Base-by-base conservation (phyloP, 2,113 vertebrate species). In the Anas platyrhynchos region DNA sequence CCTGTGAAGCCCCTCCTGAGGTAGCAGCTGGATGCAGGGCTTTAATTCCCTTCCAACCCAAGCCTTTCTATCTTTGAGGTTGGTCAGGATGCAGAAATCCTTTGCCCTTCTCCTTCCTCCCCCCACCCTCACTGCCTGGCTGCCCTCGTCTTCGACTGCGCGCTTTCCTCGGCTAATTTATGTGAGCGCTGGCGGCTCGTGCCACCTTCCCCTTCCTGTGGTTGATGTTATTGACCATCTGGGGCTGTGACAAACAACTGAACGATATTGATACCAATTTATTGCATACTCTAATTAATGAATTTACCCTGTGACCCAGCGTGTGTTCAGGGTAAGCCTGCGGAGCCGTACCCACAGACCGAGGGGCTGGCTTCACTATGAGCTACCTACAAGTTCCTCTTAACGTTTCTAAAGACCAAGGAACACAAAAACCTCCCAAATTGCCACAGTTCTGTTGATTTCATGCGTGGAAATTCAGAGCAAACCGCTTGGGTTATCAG, bases 261-360 rank as follows among this genome's bases (percentile, higher is more conserved):
- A 91, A 91, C 56, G 78, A 29, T 91, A 88, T 67, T 66, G 68
- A 43, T 86, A 92, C 81, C 88, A 92, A 97, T 93, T 94, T 92
- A 94, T 43, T 91, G 62, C 74, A 74, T 89, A 95, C 91, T 96
- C 93, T 94, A 94, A 93, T 95, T 94, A 95, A 94, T 91, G 46
- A 91, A 68, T 91, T 86, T 91, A 88, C 54, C 63, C 86, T 43
- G 54, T 91, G 93, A 87, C 81, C 77, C 48, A 75, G 59, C 46
- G 61, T 50, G 32, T 0, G 2, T 20, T 86, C 44, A 22, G 21
- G 38, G 9, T 23, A 55, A 74, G 43, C 13, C 46, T 75, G 25
- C 0, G 3, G 69, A 83, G 31, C 4, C 48, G 68, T n/a, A 22
- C 56, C 78, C 43, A 41, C 9, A 84, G 27, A 41, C 52, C 67